phyloP scores from a whole-genome alignment of 2,113 vertebrate species.

The Pelodiscus sinensis region DNA sequence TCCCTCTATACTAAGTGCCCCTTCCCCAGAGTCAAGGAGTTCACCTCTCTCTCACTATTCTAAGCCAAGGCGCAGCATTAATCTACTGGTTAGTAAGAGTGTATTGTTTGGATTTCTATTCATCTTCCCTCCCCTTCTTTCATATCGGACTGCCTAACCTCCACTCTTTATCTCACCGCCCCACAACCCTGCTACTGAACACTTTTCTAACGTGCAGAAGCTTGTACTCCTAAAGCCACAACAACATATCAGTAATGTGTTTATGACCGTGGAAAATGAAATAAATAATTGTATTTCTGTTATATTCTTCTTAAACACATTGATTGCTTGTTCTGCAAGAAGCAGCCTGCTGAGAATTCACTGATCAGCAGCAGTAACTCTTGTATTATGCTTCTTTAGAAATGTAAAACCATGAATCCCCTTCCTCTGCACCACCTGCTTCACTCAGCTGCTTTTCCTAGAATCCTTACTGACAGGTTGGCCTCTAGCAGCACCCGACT shows the following conservation, averaged over 20 bases:
- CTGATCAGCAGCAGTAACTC: background rate
- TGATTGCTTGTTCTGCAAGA: accelerated
- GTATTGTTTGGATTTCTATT: background rate
- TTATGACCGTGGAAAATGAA: background rate
- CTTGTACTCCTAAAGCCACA: background rate
- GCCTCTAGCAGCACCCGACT: background rate
- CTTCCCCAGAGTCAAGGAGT: background rate
- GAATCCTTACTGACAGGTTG: background rate
- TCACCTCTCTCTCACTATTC: background rate
- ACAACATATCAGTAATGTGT: background rate
- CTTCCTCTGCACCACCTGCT: background rate
- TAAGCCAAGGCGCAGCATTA: background rate
- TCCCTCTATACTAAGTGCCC: background rate
- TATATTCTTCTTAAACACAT: background rate
- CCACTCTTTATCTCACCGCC: background rate
- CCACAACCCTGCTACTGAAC: background rate
- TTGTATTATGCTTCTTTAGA: background rate
- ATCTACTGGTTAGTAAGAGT: background rate
- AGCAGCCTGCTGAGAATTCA: background rate
- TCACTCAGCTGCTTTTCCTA: accelerated
- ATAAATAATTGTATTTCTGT: accelerated
- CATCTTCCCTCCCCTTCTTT: background rate
- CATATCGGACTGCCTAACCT: background rate
- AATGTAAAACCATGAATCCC: background rate
- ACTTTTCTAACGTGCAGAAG: background rate